phyloP scores from a whole-genome alignment of 2,113 vertebrate species.

The Ramphastos sulfuratus region DNA sequence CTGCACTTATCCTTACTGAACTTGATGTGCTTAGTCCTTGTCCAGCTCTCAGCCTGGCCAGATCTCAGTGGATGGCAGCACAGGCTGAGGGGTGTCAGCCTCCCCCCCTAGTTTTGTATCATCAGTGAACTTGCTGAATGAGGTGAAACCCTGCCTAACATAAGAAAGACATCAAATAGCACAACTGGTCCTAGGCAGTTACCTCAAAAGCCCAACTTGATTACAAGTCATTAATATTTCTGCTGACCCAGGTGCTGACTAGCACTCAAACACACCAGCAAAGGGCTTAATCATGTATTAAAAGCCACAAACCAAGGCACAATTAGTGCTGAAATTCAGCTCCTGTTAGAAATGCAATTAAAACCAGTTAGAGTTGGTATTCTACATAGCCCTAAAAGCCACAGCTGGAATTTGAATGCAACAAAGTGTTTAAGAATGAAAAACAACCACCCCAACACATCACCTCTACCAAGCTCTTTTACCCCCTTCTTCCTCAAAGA shows the following conservation, averaged over 20 bases:
- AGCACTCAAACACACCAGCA: not conserved
- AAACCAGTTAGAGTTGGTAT: not conserved
- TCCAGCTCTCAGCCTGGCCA: too few species aligned
- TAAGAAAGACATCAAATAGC: not conserved
- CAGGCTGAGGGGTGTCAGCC: too few species aligned
- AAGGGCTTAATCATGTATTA: not conserved
- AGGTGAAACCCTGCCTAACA: not conserved
- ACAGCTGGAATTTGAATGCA: not conserved
- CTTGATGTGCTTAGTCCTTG: too few species aligned
- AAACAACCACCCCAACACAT: not conserved
- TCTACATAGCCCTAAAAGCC: not conserved
- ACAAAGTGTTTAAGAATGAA: not conserved
- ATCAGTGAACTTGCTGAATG: not conserved
- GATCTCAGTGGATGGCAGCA: too few species aligned
- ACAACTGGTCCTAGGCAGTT: not conserved
- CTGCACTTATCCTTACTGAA: too few species aligned
- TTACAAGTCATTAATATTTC: constrained; percentile 5
- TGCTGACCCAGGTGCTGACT: constrained; percentile 13
- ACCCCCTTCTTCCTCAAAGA: fast-evolving
- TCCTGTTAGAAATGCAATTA: not conserved
- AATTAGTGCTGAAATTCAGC: not conserved
- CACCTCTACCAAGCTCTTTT: not conserved
- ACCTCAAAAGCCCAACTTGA: not conserved
- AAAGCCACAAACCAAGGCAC: not conserved
- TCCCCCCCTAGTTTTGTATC: too few species aligned